These are phyloP conservation scores for Hemiprocne comata DNA, from an alignment of 2,113 vertebrate species.

Conservation along the genomic window DNA sequence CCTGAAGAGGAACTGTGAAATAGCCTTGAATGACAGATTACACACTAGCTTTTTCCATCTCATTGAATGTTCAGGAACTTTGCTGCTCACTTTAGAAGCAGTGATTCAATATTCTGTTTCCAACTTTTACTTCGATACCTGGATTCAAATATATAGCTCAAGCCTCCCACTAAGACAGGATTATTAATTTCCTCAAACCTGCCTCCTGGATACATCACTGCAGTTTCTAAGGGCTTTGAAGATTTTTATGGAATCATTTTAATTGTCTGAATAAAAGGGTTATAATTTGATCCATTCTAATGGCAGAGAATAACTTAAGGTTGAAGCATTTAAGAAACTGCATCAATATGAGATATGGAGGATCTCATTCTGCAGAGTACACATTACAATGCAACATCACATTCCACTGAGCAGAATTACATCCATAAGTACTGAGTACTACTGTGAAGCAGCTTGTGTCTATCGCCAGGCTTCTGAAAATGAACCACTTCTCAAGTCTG, in stretches of 20 bases:
- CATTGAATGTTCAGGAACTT: not conserved
- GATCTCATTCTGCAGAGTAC: not conserved
- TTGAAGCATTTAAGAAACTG: not conserved
- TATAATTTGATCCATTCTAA: not conserved
- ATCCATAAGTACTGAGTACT: not conserved
- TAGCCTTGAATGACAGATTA: not conserved
- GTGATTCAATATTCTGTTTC: not conserved
- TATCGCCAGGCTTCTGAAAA: not conserved
- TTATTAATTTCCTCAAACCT: not conserved
- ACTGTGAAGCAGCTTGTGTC: not conserved
- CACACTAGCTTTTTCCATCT: not conserved
- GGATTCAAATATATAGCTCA: not conserved
- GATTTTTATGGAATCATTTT: not conserved
- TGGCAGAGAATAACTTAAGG: not conserved
- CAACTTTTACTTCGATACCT: not conserved
- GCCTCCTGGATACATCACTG: not conserved
- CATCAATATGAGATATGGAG: not conserved
- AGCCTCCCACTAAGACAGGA: not conserved
- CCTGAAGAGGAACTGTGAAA: not conserved
- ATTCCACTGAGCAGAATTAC: not conserved
- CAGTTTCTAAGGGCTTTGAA: not conserved
- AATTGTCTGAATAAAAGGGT: not conserved
- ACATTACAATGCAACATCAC: not conserved
- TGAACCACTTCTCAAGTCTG: not conserved
- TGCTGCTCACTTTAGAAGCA: not conserved